Percentiles rank a stretch among this genome's conserved stretches.
Evolutionary conservation across 2,113 vertebrate genomes (phyloP).

Genomic region (Lipophrys pholis): DNA sequence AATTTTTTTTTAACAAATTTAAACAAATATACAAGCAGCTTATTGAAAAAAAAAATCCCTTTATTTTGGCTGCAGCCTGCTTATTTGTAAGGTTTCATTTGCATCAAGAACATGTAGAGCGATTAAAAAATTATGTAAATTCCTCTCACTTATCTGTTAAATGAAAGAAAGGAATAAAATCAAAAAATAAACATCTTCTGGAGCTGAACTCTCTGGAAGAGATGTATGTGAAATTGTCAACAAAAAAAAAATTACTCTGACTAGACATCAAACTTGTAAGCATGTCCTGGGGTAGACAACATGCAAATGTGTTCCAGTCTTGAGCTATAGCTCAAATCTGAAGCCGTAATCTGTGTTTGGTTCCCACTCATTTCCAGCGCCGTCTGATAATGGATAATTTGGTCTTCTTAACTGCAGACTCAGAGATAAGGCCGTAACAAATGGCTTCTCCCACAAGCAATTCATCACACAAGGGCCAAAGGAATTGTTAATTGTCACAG

Average conservation of each 20-base stretch:
- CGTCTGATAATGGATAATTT: slow-evolving; percentile 66
- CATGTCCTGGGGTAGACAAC: slow-evolving; percentile 32
- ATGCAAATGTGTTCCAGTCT: slow-evolving; percentile 34
- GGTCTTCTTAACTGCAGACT: slow-evolving; percentile 54
- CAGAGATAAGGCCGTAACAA: slow-evolving; percentile 73
- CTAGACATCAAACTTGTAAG: slow-evolving; percentile 24
- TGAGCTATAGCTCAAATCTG: slow-evolving; percentile 50
- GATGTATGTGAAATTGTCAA: slow-evolving; percentile 9
- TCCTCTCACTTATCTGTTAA: not conserved
- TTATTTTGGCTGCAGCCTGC: not conserved
- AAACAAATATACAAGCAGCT: not conserved
- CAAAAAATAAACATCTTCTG: not conserved
- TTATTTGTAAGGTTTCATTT: not conserved
- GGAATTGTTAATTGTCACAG: slow-evolving; percentile 67
- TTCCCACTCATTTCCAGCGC: slow-evolving; percentile 56
- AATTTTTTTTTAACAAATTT: too few species aligned
- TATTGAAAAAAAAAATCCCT: not conserved
- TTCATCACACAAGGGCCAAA: slow-evolving; percentile 64
- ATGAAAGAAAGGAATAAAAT: not conserved
- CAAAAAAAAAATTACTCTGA: slow-evolving; percentile 20
- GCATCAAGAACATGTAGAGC: not conserved
- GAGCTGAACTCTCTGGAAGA: not conserved
- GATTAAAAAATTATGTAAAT: not conserved
- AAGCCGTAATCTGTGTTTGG: slow-evolving; percentile 61
- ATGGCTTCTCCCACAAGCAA: slow-evolving; percentile 55